phyloP scores from a whole-genome alignment of 2,888 invertebrate genomes.

The Falcaria lacertinaria region DNA sequence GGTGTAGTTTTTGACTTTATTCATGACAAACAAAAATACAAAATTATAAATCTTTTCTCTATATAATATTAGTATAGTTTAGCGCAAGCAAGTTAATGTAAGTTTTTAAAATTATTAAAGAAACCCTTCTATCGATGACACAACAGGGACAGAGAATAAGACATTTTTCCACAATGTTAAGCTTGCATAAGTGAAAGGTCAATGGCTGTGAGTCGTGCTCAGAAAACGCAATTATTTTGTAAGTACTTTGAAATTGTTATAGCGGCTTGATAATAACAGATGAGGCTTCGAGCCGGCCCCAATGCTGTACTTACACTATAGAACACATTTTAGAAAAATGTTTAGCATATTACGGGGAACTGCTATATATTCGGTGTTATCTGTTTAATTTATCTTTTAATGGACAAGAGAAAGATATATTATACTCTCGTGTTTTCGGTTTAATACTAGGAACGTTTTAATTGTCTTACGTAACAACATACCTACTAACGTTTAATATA shows the following conservation, averaged over 20 bases:
- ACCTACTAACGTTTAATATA: too few species aligned
- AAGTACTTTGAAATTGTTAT: slow-evolving; percentile 64
- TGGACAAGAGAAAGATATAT: neutral
- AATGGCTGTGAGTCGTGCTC: slow-evolving; percentile 68
- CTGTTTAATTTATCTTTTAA: slow-evolving; percentile 1
- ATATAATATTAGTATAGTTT: too few species aligned
- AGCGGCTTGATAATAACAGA: slow-evolving; percentile 68
- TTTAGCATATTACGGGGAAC: slow-evolving; percentile 12
- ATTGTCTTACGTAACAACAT: too few species aligned
- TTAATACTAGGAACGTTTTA: neutral
- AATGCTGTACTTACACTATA: slow-evolving; percentile 25
- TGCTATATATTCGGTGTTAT: neutral
- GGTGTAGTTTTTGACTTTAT: too few species aligned
- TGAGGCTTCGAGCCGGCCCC: slow-evolving; percentile 55
- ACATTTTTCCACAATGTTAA: slow-evolving; percentile 10
- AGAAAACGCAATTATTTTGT: slow-evolving; percentile 70
- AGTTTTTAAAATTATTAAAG: too few species aligned
- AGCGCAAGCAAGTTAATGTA: too few species aligned
- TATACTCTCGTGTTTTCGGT: neutral
- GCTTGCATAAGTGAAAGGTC: slow-evolving; percentile 44
- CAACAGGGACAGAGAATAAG: neutral
- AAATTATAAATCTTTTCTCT: too few species aligned
- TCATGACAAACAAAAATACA: too few species aligned
- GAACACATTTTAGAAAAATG: slow-evolving; percentile 13
- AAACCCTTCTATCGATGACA: too few species aligned